Evolutionary conservation across 2,888 invertebrate species (phyloP), one percentile per base, ranked within the genome.

Genomic region (Belgica antarctica): DNA sequence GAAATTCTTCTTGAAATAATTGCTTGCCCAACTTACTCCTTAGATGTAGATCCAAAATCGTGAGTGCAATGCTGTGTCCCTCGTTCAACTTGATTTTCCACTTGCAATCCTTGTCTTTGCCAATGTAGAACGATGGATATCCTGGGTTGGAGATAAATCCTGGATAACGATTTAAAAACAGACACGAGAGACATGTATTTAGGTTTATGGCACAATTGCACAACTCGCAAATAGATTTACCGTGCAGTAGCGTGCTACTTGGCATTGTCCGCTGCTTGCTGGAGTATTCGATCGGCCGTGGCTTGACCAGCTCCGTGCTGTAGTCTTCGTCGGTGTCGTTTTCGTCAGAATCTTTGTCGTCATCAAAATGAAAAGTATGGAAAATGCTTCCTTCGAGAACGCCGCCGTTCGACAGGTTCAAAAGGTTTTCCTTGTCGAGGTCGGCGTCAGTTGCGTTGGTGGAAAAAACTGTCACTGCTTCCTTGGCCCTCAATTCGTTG

Each of bases 101-200:
- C 41, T 83, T 82, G 76, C 90, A 90, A 73, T 84, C 78, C 76
- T 76, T 78, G 41, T 84, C 85, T 12, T 24, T 68, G 0, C 88
- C 89, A 12, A 88, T 82, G 76, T 90, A 90, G 79, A 85, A 89
- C 74, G 86, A 83, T 0, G 90, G 90, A 78, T 89, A 90, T 5
- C 89, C 90, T 0, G 90, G 90, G 72, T 86, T 87, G 34, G 85
- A 83, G 73, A 87, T 83, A 77, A 87, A 87, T n/a, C n/a, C n/a
- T n/a, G n/a, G n/a, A n/a, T n/a, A n/a, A n/a, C n/a, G n/a, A n/a
- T n/a, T n/a, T n/a, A n/a, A n/a, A n/a, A n/a, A n/a, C n/a, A n/a
- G n/a, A n/a, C n/a, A n/a, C n/a, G n/a, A n/a, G n/a, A n/a, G n/a
- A n/a, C n/a, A n/a, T n/a, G n/a, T n/a, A n/a, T n/a, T n/a, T n/a